These are phyloP conservation scores for Pachydiplax longipennis DNA, from an alignment of 2,888 invertebrate genomes.

Conservation along the genomic window DNA sequence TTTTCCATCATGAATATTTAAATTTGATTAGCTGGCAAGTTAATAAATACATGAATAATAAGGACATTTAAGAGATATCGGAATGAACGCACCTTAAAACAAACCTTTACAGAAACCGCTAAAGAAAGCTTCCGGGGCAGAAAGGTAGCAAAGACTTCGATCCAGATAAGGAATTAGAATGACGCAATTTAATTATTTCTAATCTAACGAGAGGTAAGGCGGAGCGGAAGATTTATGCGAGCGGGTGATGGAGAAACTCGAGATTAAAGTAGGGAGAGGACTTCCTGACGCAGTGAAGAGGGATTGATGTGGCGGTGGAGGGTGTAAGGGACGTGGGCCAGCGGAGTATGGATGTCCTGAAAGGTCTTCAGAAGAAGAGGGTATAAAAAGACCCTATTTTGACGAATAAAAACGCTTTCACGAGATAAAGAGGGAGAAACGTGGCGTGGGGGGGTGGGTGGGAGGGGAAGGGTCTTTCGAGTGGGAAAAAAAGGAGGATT, in stretches of 20 bases:
- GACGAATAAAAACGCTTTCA: conserved; percentile 1
- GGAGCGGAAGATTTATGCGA: too few species aligned
- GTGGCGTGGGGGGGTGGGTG: not conserved
- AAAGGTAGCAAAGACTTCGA: too few species aligned
- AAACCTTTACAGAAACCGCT: too few species aligned
- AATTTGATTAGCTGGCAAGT: too few species aligned
- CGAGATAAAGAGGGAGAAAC: not conserved
- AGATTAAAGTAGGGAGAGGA: not conserved
- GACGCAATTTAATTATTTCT: too few species aligned
- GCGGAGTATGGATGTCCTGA: not conserved
- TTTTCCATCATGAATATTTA: too few species aligned
- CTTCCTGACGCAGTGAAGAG: not conserved
- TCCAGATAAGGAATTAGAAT: too few species aligned
- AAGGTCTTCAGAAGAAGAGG: not conserved
- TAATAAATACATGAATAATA: too few species aligned
- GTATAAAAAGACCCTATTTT: not conserved
- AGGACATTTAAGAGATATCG: too few species aligned
- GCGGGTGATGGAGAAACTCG: not conserved
- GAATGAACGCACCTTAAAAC: too few species aligned
- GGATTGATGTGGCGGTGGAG: not conserved
- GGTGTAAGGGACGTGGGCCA: not conserved
- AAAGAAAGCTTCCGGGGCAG: too few species aligned
- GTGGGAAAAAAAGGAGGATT: not conserved
- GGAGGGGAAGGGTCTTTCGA: not conserved
- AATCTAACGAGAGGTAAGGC: too few species aligned